A percentile compares a stretch with the other conserved stretches of the same genome.
phyloP scores from a whole-genome alignment of 64 coral and sea anemone species.

The Catalaphyllia jardinei region DNA sequence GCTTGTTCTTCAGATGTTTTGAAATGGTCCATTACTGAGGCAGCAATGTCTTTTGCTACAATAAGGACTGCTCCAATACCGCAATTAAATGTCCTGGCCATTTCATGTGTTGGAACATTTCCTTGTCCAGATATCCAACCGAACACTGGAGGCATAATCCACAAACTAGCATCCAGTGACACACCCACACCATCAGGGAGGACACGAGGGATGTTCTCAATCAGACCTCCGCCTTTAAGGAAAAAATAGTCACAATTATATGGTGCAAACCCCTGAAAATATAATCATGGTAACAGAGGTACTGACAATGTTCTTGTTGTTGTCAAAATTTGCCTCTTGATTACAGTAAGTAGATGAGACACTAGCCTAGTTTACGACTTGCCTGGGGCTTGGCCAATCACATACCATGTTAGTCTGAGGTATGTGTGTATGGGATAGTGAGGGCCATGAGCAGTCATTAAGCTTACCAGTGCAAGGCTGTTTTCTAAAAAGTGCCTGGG shows the following conservation, averaged over 20 bases:
- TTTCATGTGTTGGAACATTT: constrained; percentile 60
- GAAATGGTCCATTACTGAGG: constrained; percentile 58
- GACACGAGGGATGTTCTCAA: constrained; percentile 87
- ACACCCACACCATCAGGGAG: constrained; percentile 66
- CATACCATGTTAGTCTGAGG: too few relatives aligned
- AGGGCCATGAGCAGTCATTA: too few relatives aligned
- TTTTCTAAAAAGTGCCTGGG: too few relatives aligned
- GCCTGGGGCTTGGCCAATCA: too few relatives aligned
- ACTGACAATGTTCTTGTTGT: too few relatives aligned
- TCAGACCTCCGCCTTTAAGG: constrained; percentile 75
- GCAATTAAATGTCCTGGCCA: constrained; percentile 87
- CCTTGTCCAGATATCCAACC: constrained; percentile 84
- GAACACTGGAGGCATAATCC: constrained; percentile 84
- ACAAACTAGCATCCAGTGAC: constrained; percentile 68
- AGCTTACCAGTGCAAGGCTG: too few relatives aligned
- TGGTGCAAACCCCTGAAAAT: too few relatives aligned
- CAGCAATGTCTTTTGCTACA: constrained; percentile 33
- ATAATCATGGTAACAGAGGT: too few relatives aligned
- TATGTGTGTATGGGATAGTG: too few relatives aligned
- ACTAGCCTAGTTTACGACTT: too few relatives aligned
- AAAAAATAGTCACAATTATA: neutral
- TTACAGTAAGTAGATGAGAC: neutral
- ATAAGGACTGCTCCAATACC: constrained; percentile 81
- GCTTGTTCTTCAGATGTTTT: constrained; percentile 52
- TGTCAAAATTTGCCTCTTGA: neutral